Base-by-base conservation (phyloP, 1,140 invertebrate genomes). In the Oedothorax gibbosus region DNA sequence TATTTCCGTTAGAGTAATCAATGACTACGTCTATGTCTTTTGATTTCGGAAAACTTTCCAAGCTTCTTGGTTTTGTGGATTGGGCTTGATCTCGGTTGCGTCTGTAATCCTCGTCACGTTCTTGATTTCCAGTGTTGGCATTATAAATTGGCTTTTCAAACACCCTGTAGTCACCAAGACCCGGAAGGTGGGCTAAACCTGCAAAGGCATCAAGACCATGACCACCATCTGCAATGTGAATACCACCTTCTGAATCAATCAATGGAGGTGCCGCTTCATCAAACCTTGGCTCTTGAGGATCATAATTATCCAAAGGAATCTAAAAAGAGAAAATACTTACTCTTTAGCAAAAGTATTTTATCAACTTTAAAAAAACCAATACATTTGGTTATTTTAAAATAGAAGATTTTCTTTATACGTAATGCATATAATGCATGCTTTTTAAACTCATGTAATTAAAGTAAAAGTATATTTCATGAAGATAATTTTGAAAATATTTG, bases 231-330 rank as follows among this genome's bases (percentile, higher is more conserved):
- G 88, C 87, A 20, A 88, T 78, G 57, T 88, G 87, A 35, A 88
- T 87, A 9, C 86, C 87, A 56, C 88, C 88, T 73, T 88, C 87
- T 12, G 79, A 80, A 80, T 88, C 88, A 9, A 88, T 72, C 7
- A 88, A n/a, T 7, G 88, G 81, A n/a, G 88, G 88, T 69, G 88
- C 87, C 7, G 88, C 88, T 79, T 88, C 88, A 15, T 88, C 88
- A 62, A 54, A 88, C 15, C 75, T 18, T 12, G 87, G 87, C n/a
- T 87, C 56, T 65, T 87, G 86, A 15, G 81, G 79, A 62, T 88
- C 87, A 62, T 81, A 86, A 53, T 76, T 78, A 85, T 85, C 75
- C 11, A 71, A n/a, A 53, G 72, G 73, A 14, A 68, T 49, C 77
- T 86, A 20, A 49, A 53, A 15, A 7, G 57, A 65, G 0, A 84